phyloP scores from a whole-genome alignment of 2,888 invertebrate species.

The Pseudococcus jackbeardsleyi region DNA sequence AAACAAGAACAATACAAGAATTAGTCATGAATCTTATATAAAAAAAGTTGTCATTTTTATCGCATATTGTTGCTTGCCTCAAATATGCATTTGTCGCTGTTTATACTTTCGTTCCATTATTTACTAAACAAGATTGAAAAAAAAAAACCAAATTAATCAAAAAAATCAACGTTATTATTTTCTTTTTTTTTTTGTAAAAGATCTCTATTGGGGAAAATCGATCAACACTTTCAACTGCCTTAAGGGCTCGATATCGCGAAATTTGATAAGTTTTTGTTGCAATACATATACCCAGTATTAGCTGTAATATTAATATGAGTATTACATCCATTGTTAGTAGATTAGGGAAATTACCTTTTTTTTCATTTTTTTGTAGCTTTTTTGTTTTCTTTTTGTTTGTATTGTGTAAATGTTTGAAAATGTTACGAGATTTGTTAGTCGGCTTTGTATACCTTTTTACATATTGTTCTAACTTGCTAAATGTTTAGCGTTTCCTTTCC shows the following conservation, averaged over 20 bases:
- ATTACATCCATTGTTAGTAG: slow-evolving; percentile 61
- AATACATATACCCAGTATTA: slow-evolving; percentile 64
- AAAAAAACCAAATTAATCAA: slow-evolving; percentile 27
- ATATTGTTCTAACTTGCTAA: slow-evolving; percentile 59
- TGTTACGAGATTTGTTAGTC: slow-evolving; percentile 54
- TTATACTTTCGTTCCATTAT: slow-evolving; percentile 56
- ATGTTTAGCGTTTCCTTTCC: slow-evolving; percentile 54
- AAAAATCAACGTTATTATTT: slow-evolving; percentile 26
- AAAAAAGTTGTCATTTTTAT: slow-evolving; percentile 48
- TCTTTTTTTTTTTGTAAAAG: not conserved
- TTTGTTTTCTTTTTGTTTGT: slow-evolving; percentile 59
- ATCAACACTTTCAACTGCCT: slow-evolving; percentile 19
- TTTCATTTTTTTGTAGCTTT: slow-evolving; percentile 60
- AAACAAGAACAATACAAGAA: slow-evolving; percentile 70
- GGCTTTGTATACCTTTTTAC: slow-evolving; percentile 55
- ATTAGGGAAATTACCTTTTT: slow-evolving; percentile 49
- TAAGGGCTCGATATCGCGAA: slow-evolving; percentile 33
- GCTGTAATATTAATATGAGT: slow-evolving; percentile 57
- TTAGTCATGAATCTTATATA: slow-evolving; percentile 42
- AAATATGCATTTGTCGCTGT: slow-evolving; percentile 56
- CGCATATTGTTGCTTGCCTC: slow-evolving; percentile 56
- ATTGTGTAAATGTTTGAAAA: slow-evolving; percentile 60
- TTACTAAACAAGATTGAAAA: slow-evolving; percentile 15
- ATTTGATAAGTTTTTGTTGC: slow-evolving; percentile 51
- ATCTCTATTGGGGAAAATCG: not conserved